Percentiles rank a stretch among this genome's conserved stretches.
Conservation (phyloP, 37 sponge, comb jelly and placozoan genomes). For the Haliclona indistincta region DNA sequence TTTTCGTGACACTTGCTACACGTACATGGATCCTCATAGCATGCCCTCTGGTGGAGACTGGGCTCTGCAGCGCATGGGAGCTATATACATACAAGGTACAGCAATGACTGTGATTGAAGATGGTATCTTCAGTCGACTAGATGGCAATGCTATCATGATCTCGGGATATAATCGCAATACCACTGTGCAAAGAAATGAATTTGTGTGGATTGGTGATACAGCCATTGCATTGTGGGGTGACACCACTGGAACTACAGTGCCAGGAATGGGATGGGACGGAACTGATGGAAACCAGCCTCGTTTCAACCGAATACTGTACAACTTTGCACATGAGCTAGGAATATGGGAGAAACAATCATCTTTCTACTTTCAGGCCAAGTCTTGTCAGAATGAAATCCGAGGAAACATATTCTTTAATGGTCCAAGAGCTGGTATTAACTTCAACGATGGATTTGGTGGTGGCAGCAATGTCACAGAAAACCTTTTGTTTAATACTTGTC, state of each 20-base stretch:
- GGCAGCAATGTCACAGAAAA: conserved; percentile 45
- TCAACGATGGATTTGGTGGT: conserved; percentile 83
- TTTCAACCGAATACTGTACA: conserved; percentile 9
- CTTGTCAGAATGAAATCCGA: conserved; percentile 14
- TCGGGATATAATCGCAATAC: conserved; percentile 16
- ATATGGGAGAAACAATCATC: conserved; percentile 44
- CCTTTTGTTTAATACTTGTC: conserved; percentile 39
- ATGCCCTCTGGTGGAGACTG: conserved; percentile 41
- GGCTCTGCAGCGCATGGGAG: conserved; percentile 14
- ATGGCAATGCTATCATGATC: conserved; percentile 38
- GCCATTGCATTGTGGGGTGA: conserved; percentile 28
- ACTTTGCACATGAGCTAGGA: conserved; percentile 52
- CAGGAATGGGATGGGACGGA: conserved; percentile 49
- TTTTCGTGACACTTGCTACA: conserved; percentile 37
- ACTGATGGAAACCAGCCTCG: conserved; percentile 41
- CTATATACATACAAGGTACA: conserved; percentile 38
- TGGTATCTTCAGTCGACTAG: conserved; percentile 26
- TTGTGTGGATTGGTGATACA: conserved; percentile 16
- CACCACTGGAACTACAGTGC: conserved; percentile 32
- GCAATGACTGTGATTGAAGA: neutral
- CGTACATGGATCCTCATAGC: conserved; percentile 47
- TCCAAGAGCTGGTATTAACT: conserved; percentile 59
- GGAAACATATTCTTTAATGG: conserved; percentile 59
- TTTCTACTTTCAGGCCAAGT: conserved; percentile 26
- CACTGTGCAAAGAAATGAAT: conserved; percentile 5